Base-by-base conservation (phyloP, 1,140 invertebrate species). In the Pogonomyrmex barbatus region DNA sequence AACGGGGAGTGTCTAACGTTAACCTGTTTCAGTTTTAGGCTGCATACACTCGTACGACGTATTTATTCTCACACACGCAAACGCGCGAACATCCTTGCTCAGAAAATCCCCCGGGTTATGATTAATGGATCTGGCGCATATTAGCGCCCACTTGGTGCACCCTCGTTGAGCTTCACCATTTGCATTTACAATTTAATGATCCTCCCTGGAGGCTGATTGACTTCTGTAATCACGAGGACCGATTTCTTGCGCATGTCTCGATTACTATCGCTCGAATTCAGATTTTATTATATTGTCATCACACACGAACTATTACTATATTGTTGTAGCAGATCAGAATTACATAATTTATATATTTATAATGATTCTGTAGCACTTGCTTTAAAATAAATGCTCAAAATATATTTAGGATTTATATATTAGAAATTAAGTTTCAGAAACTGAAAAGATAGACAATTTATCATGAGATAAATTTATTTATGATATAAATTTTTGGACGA, bases 161-260 rank as follows among this genome's bases (percentile, higher is more conserved):
- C 86, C 91, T 67, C 33, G 62, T 50, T 45, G 83, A 6, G 10
- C 36, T 39, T 47, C 45, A 24, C 65, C 88, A 94, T 94, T 94
- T 94, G 92, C 93, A 93, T 93, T 93, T 90, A 89, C 85, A 93
- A 94, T 93, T 94, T 94, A 94, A 93, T 94, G 93, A 93, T 93
- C 92, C 93, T 92, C 92, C 92, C 90, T 78, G 2, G 89, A 90
- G 91, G 77, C 91, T 88, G 92, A 94, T 94, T 93, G 91, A 94
- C 93, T 93, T 90, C 73, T 36, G 68, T 60, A 63, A 91, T 85
- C 89, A 85, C 39, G 76, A 6, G 58, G 50, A 76, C 81, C n/a
- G 79, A 86, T 88, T 86, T 90, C 67, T 78, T 24, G 52, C 86
- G 45, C 75, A 30, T 60, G 14, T 30, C 12, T 54, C 47, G 65